Evolutionary conservation across 2,797 vertebrate species (phyloP), one percentile per base, ranked within the genome.

Genomic region (Sebastes hubbsi): DNA sequence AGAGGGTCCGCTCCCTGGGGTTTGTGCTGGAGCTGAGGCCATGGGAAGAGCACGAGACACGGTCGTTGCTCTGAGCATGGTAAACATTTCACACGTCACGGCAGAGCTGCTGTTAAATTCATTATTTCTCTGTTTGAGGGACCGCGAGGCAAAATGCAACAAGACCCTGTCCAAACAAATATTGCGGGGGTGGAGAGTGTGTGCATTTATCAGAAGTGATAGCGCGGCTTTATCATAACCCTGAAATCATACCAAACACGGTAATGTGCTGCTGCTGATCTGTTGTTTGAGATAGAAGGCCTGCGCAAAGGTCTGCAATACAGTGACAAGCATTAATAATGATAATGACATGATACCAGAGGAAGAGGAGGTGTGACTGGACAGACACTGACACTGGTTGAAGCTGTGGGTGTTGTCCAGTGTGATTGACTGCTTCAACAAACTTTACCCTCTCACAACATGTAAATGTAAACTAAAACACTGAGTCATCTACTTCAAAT

Each of bases 31-130:
- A 77, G 52, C 78, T 7, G 78, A 81, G 88, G 90, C 87, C 92
- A 93, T 92, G 92, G 91, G 91, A 94, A 92, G 84, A 87, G 64
- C 72, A 83, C 8, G 24, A 72, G 88, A 87, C 74, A 79, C 11
- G 75, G 81, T 83, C 75, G 83, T 89, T 88, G 84, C 80, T 86
- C 85, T 79, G 60, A 66, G 61, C 54, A 83, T 29, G 71, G 68
- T 87, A 87, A 92, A 89, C 83, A 86, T 84, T 90, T 88, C 77
- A 88, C 89, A 84, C 54, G 75, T 89, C 78, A 86, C 24, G 5
- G 59, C 71, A 12, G 75, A 78, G 49, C 89, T 73, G 83, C 91
- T 89, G 90, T 56, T 85, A 65, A 87, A 85, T 84, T 87, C 78
- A 88, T 92, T 88, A 92, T 34, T 78, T 60, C 42, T 81, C 62